A percentile compares a stretch with the other conserved stretches of the same genome.
phyloP scores from a whole-genome alignment of 2,797 vertebrate species.

The Tiaroga cobitis region DNA sequence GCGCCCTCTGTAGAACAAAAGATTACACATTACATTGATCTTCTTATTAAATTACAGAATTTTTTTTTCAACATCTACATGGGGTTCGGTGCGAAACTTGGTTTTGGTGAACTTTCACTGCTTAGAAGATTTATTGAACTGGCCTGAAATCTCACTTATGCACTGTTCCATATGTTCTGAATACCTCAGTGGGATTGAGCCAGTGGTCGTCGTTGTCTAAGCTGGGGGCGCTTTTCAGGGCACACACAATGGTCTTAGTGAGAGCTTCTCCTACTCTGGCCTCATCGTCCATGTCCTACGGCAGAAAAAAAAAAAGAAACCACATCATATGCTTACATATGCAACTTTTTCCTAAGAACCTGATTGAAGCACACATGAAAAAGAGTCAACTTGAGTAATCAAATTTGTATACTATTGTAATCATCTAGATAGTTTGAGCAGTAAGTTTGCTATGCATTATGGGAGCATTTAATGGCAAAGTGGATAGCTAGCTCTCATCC shows the following conservation, averaged over 20 bases:
- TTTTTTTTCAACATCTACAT: background rate
- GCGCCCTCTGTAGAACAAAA: background rate
- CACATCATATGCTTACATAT: background rate
- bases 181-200: conserved; percentile 97
- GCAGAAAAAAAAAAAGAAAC: conserved; percentile 36
- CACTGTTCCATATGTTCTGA: background rate
- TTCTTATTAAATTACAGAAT: background rate
- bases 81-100: background rate
- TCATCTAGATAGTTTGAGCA: background rate
- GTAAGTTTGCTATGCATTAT: background rate
- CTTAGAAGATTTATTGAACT: too few species aligned
- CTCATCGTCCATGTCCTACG: conserved; percentile 86
- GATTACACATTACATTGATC: background rate
- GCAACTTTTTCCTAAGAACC: background rate
- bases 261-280: conserved; percentile 90
- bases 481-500: background rate
- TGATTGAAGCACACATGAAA: background rate
- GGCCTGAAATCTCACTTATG: too few species aligned
- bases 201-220: conserved; percentile 77
- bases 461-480: background rate
- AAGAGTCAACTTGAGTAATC: background rate
- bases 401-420: background rate
- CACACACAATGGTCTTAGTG: conserved; percentile 86
- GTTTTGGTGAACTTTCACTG: background rate
- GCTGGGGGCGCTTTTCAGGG: conserved; percentile 83